Evolutionary conservation across 2,888 invertebrate genomes (phyloP), one percentile per base, ranked within the genome.

Genomic region (Agrilus mali): DNA sequence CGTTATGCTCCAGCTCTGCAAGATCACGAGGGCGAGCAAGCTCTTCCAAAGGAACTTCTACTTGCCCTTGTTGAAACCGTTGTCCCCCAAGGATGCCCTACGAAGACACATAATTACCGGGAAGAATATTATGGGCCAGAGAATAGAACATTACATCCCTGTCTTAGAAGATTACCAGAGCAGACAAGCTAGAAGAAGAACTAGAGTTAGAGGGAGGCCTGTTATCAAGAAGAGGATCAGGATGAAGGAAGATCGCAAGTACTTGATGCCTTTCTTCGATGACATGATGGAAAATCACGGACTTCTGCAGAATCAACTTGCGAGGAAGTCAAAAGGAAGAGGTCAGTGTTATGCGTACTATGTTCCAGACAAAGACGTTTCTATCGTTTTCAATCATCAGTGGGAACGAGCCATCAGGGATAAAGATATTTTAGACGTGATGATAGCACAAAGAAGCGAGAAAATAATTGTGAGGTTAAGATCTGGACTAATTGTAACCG

Each of bases 1-100:
- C 56, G 60, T 61, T 53, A 65, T 65, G 64, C 55, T 82, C 75
- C 82, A 83, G 59, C 82, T 79, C 65, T 87, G 86, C 66, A 78
- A 85, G 64, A 85, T 86, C 55, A 87, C 86, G 46, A 83, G 86
- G 56, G 79, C 79, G 63, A 83, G 84, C 65, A 75, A 82, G 55
- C 80, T 83, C 57, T 75, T 86, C 58, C 86, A 86, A 41, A 80
- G 85, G 60, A 85, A 86, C 42, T 84, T 86, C 65, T 87, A 86
- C 62, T 82, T 86, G 59, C 86, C 87, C 15, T 70, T 87, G 41
- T 70, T 86, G 51, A 82, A 84, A 37, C 86, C 86, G 4, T 80
- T 86, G 47, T 84, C 85, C 39, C 85, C 86, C 12, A 84, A 83
- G n/a, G 86, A 86, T 60, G 86, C 86, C 2, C 78, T 82, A 57